A percentile compares a stretch with the other conserved stretches of the same genome.
Conservation (phyloP, 2,888 invertebrate genomes). For the Drosophila borealis region DNA sequence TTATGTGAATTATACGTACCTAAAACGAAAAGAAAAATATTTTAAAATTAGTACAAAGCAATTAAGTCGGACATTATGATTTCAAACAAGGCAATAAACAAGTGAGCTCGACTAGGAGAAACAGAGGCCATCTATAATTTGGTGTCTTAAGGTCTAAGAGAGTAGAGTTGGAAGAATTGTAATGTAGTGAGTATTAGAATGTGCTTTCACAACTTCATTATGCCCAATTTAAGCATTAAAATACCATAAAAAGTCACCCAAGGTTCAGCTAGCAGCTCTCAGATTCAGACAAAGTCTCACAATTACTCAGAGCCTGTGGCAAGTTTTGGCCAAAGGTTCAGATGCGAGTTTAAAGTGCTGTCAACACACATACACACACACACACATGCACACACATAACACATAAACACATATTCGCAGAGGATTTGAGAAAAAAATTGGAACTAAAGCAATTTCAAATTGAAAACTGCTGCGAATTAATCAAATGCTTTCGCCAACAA, state of each 20-base stretch:
- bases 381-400: background rate
- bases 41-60: slow-evolving; percentile 37
- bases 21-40: slow-evolving; percentile 52
- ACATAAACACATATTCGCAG: slow-evolving; percentile 9
- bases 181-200: no score
- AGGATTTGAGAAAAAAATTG: slow-evolving; percentile 30
- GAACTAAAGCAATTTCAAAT: slow-evolving; percentile 73
- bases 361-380: slow-evolving; percentile 30
- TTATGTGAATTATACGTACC: slow-evolving; percentile 61
- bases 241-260: slow-evolving; percentile 58
- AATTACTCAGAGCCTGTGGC: slow-evolving; percentile 8
- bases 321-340: slow-evolving; percentile 30
- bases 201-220: no score
- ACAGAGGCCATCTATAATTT: no score
- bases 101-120: no score
- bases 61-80: background rate
- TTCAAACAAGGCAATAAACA: background rate
- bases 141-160: no score
- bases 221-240: background rate
- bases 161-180: no score
- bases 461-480: slow-evolving; percentile 78
- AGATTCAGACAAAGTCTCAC: slow-evolving; percentile 11
- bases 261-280: slow-evolving; percentile 38
- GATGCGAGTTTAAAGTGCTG: slow-evolving; percentile 40
- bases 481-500: slow-evolving; percentile 68